A percentile compares a stretch with the other conserved stretches of the same genome.
Conservation (phyloP, 2,888 invertebrate genomes). For the Tipula vernalis region DNA sequence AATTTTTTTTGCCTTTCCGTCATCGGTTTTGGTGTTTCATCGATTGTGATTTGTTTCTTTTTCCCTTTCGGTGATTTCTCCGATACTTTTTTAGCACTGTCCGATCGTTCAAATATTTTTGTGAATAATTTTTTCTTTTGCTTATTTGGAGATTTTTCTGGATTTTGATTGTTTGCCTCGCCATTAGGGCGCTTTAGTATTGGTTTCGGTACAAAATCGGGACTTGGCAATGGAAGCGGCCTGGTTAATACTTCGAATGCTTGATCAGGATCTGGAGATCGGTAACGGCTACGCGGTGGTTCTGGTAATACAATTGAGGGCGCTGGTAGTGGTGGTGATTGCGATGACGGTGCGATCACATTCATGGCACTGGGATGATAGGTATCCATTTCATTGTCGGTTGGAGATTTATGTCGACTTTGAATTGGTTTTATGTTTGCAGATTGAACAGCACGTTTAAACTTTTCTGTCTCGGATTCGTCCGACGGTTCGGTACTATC, state of each 20-base stretch:
- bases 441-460: slow-evolving; percentile 33
- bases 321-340: background rate
- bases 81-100: slow-evolving; percentile 15
- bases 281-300: slow-evolving; percentile 19
- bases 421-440: slow-evolving; percentile 20
- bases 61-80: background rate
- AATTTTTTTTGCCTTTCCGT: slow-evolving; percentile 25
- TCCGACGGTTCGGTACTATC: slow-evolving; percentile 46
- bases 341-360: slow-evolving; percentile 28
- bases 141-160: slow-evolving; percentile 14
- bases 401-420: slow-evolving; percentile 5
- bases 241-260: slow-evolving; percentile 47
- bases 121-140: slow-evolving; percentile 22
- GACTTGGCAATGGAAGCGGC: slow-evolving; percentile 49
- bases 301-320: background rate
- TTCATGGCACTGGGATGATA: slow-evolving; percentile 52
- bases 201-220: slow-evolving; percentile 64
- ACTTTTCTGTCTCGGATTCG: slow-evolving; percentile 32
- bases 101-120: slow-evolving; percentile 19
- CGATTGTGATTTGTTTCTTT: background rate
- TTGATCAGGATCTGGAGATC: slow-evolving; percentile 38
- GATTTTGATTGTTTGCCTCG: slow-evolving; percentile 24
- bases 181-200: slow-evolving; percentile 53
- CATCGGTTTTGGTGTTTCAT: slow-evolving; percentile 21
- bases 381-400: slow-evolving; percentile 47